Evolutionary conservation across 2,797 vertebrate genomes (phyloP).

Genomic region (Oreortyx pictus): DNA sequence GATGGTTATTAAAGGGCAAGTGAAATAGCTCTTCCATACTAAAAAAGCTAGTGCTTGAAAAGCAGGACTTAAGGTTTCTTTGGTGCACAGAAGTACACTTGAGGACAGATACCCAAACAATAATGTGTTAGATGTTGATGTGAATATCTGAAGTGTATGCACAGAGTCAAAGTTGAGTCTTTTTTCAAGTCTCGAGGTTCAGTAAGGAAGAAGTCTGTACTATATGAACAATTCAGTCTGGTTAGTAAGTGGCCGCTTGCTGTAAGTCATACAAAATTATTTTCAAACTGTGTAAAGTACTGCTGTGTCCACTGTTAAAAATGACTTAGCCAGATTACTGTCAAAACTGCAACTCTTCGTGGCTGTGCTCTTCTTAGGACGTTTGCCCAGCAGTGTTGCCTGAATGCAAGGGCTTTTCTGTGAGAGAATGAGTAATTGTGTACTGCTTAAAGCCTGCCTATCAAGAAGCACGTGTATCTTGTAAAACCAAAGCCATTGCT

Average conservation of each 20-base stretch:
- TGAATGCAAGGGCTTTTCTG: neutral
- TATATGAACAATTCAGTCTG: neutral
- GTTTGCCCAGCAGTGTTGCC: neutral
- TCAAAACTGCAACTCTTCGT: neutral
- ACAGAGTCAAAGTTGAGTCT: neutral
- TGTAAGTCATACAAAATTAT: neutral
- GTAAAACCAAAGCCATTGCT: neutral
- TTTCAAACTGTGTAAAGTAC: neutral
- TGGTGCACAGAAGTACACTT: neutral
- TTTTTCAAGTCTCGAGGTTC: neutral
- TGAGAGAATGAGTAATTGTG: neutral
- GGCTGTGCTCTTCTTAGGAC: neutral
- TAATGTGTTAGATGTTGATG: accelerated
- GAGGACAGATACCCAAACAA: neutral
- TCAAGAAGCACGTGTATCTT: neutral
- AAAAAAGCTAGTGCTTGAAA: too few relatives aligned
- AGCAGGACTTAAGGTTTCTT: too few relatives aligned
- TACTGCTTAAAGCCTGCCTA: neutral
- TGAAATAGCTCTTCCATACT: too few relatives aligned
- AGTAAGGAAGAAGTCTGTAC: neutral
- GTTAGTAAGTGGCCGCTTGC: neutral
- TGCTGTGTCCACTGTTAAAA: neutral
- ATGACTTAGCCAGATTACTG: neutral
- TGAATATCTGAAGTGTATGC: neutral
- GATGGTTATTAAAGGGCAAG: accelerated